Percentiles rank a stretch among this genome's conserved stretches.
phyloP scores from a whole-genome alignment of 2,888 invertebrate genomes.

The Drosophila pseudotakahashii region DNA sequence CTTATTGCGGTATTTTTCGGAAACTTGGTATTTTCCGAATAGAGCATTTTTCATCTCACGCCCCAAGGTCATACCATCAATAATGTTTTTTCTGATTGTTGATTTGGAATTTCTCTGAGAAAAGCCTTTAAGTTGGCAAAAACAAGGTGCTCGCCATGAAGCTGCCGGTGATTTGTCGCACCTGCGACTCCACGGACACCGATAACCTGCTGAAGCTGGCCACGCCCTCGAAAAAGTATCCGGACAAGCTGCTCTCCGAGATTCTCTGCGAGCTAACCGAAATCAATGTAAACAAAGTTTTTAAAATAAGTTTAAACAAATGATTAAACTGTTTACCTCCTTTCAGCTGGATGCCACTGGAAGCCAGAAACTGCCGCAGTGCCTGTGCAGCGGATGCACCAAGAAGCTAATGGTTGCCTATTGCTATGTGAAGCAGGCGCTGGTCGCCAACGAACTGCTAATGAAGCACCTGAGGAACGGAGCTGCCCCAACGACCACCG shows the following conservation, averaged over 20 bases:
- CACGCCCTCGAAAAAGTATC: conserved; percentile 62
- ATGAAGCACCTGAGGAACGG: conserved; percentile 50
- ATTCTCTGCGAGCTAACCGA: conserved; percentile 61
- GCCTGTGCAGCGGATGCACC: conserved; percentile 68
- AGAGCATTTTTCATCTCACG: not conserved
- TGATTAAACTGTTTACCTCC: not conserved
- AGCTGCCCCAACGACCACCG: conserved; percentile 33
- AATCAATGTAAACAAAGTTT: conserved; percentile 54
- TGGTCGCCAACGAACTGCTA: conserved; percentile 63
- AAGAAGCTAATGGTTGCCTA: conserved; percentile 70
- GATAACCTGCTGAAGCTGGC: conserved; percentile 57
- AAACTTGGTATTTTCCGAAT: not conserved
- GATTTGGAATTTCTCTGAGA: conserved; percentile 16
- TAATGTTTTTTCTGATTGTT: conserved; percentile 36
- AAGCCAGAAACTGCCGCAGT: conserved; percentile 62
- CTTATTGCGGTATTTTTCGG: not conserved
- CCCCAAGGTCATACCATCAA: conserved; percentile 11
- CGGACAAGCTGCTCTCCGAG: conserved; percentile 62
- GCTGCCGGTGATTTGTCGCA: conserved; percentile 65
- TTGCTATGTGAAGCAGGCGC: conserved; percentile 71
- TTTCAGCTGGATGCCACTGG: conserved; percentile 41
- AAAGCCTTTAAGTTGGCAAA: not conserved
- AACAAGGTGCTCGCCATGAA: conserved; percentile 48
- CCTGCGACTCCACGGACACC: conserved; percentile 63
- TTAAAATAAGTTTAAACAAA: not conserved